Base-by-base conservation (phyloP, 2,113 vertebrate species). In the Salvelinus sp. region DNA sequence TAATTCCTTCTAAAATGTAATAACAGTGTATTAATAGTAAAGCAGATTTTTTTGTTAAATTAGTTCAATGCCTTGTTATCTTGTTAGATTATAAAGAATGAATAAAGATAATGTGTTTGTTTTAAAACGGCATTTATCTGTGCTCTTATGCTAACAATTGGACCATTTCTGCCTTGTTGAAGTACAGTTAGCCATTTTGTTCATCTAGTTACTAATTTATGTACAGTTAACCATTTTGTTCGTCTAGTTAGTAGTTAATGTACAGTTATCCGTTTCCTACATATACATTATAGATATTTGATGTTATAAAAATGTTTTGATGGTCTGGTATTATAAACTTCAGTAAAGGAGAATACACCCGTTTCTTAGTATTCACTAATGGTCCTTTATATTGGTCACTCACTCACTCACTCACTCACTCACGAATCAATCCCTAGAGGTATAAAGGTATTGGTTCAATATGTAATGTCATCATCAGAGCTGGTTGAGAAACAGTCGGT, bases 91-190 rank as follows among this genome's bases (percentile, higher is more conserved):
- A 27, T 13, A 38, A 4, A 27, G 65, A 30, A 30, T 30, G 38
- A 67, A 14, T 6, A 20, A 30, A 30, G 2, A 33, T 7, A 18
- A 2, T 28, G 4, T 68, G 30, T 68, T 68, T 68, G 65, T 67
- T 30, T 67, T 18, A 67, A 67, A 67, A 30, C 28, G 28, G 14
- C 65, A 10, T 3, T 67, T 25, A 25, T 30, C 18, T 67, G 66
- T 33, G 12, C 23, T 20, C 4, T 9, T 23, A 22, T 62, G 58
- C 58, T n/a, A 23, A 62, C 16, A 3, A 22, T 62, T 62, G 10
- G 20, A 23, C 58, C 22, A 66, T n/a, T 13, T 68, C 66, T 68
- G 66, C 18, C 66, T 20, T 44, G 64, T 28, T 66, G 66, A 68
- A 33, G 30, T 68, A 9, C 1, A 33, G 33, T 33, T 33, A 6